Percentiles rank a stretch among this genome's conserved stretches.
Evolutionary conservation across 2,113 vertebrate species (phyloP).

Genomic region (Geococcyx californianus): DNA sequence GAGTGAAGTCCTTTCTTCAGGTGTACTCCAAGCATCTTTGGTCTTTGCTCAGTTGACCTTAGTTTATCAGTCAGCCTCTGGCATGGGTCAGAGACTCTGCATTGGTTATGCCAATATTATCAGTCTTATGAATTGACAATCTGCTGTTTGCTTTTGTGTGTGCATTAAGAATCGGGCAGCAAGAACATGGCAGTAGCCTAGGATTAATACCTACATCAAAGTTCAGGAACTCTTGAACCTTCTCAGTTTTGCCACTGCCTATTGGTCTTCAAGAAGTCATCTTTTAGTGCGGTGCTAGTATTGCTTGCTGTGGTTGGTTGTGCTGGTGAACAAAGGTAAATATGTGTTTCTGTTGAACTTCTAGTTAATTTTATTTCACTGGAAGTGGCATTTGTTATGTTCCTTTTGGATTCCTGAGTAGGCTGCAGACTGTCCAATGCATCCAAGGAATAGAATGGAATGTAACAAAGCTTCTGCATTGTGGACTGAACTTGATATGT

Average conservation of each 20-base stretch:
- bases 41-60: not conserved
- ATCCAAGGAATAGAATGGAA: not conserved
- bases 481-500: not conserved
- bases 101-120: not conserved
- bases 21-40: not conserved
- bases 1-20: not conserved
- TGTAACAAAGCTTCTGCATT: not conserved
- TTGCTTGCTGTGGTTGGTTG: not conserved
- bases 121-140: not conserved
- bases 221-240: not conserved
- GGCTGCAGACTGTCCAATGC: not conserved
- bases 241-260: not conserved
- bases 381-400: accelerated
- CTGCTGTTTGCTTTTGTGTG: not conserved
- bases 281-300: not conserved
- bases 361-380: not conserved
- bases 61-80: not conserved
- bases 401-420: not conserved
- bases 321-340: not conserved
- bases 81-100: not conserved
- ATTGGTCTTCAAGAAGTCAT: not conserved
- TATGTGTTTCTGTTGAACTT: accelerated
- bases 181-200: not conserved
- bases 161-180: not conserved
- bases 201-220: not conserved